A percentile compares a stretch with the other conserved stretches of the same genome.
Conservation (phyloP, 2,888 invertebrate genomes). For the Toxonevra muliebris region DNA sequence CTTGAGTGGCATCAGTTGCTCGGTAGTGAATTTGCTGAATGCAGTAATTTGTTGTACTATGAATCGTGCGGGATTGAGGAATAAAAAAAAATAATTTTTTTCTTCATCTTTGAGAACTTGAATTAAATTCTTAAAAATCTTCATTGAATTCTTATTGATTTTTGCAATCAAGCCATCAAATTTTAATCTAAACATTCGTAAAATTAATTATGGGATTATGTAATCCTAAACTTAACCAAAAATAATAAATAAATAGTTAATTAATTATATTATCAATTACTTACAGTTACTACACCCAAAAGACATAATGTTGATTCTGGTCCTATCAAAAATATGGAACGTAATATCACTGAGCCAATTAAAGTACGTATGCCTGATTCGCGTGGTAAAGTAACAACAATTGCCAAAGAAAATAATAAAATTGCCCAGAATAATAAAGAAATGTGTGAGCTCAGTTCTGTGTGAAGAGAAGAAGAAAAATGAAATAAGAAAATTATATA, state of each 20-base stretch:
- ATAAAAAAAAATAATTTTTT: no score
- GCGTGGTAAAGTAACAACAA: constrained; percentile 80
- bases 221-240: no score
- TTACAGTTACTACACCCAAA: constrained; percentile 85
- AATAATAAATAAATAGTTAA: neutral
- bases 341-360: constrained; percentile 81
- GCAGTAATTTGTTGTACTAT: no score
- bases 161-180: no score
- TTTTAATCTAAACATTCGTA: neutral
- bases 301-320: constrained; percentile 91
- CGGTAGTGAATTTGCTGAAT: no score
- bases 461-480: constrained; percentile 19
- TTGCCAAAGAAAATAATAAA: constrained; percentile 76
- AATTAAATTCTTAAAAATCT: no score
- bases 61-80: no score
- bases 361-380: constrained; percentile 82
- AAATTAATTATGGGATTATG: neutral
- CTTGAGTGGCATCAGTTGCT: no score
- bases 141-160: no score
- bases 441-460: constrained; percentile 83
- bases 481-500: neutral
- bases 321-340: constrained; percentile 90
- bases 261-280: neutral
- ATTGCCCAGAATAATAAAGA: constrained; percentile 89
- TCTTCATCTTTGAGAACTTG: no score